phyloP scores from a whole-genome alignment of 1,140 invertebrate species.

The Drosophila seguyi region DNA sequence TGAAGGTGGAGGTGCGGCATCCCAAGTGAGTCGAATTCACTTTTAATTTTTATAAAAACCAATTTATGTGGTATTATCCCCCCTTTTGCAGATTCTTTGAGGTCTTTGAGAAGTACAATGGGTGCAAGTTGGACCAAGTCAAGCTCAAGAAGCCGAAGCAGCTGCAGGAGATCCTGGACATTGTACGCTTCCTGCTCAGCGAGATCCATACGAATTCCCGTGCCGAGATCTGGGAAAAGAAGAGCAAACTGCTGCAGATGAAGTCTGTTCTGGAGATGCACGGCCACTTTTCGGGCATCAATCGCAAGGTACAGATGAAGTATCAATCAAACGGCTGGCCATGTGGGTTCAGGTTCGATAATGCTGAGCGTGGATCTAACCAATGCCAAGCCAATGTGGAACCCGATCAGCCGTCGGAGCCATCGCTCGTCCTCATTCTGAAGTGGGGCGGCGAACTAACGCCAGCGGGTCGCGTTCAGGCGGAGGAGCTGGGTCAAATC shows the following conservation, averaged over 20 bases:
- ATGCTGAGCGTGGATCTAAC: conserved; percentile 88
- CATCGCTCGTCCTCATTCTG: conserved; percentile 96
- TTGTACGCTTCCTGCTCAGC: conserved; percentile 93
- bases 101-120: conserved; percentile 99
- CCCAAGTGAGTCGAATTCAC: conserved; percentile 93
- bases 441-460: conserved; percentile 99
- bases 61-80: too few relatives aligned
- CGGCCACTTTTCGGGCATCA: conserved; percentile 99
- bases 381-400: conserved; percentile 41
- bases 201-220: conserved; percentile 95
- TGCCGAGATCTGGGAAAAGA: conserved; percentile 96
- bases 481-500: conserved; percentile 98
- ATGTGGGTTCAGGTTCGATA: conserved; percentile 97
- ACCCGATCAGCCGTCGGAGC: conserved; percentile 92
- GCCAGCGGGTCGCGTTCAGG: conserved; percentile 98
- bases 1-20: conserved; percentile 99
- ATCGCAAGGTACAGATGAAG: conserved; percentile 99
- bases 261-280: conserved; percentile 99
- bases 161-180: conserved; percentile 98
- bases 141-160: conserved; percentile 99
- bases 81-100: conserved; percentile 99
- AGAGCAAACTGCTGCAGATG: conserved; percentile 98
- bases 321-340: conserved; percentile 98
- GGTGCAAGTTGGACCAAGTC: conserved; percentile 97
- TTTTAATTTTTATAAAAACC: accelerated